Percentiles rank a stretch among this genome's conserved stretches.
phyloP scores from a whole-genome alignment of 2,797 vertebrate species.

The Crocodylus rhombifer region DNA sequence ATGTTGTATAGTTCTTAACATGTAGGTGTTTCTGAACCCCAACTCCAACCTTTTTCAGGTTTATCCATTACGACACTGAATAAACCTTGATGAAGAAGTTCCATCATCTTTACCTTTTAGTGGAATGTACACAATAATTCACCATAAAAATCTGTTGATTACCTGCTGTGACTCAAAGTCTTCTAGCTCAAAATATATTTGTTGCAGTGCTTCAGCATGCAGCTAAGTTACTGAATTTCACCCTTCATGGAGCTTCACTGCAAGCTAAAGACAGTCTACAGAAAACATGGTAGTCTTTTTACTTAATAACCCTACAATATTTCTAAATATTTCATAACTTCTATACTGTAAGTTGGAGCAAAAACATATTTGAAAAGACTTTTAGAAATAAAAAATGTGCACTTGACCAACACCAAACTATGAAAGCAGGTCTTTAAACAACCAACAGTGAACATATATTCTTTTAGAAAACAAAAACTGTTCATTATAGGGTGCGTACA shows the following conservation, averaged over 20 bases:
- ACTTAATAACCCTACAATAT: conserved; percentile 21
- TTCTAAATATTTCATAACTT: conserved; percentile 6
- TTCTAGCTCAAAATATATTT: background rate
- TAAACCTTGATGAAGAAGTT: background rate
- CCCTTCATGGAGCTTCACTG: background rate
- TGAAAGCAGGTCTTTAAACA: background rate
- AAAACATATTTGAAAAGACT: conserved; percentile 11
- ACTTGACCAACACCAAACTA: background rate
- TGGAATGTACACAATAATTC: background rate
- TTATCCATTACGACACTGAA: background rate
- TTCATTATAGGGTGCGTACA: background rate
- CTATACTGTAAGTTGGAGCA: conserved; percentile 4
- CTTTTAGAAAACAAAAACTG: background rate
- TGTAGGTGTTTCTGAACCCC: background rate
- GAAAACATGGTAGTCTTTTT: conserved; percentile 38
- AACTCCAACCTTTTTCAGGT: conserved; percentile 5
- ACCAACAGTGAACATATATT: background rate
- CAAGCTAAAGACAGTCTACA: background rate
- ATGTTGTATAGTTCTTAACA: background rate
- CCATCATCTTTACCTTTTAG: background rate
- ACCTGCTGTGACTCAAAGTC: background rate
- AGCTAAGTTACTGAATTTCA: conserved; percentile 16
- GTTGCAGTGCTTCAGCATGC: background rate
- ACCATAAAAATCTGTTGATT: background rate
- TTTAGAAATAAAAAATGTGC: background rate